Evolutionary conservation across 2,113 vertebrate species (phyloP).

Genomic region (Tricholaema leucomelas): DNA sequence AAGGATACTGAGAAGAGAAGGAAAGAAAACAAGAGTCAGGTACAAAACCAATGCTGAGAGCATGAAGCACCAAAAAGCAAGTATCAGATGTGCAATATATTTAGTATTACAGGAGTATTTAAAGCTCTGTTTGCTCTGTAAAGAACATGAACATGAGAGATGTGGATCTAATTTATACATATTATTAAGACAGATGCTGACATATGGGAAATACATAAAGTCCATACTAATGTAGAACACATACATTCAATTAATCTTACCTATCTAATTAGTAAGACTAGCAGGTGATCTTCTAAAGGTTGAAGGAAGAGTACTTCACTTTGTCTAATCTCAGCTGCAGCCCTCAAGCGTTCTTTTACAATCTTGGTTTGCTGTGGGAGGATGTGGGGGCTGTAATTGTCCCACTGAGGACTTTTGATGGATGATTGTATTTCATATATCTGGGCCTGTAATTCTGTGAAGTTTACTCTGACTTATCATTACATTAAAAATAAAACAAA

Average conservation of each 20-base stretch:
- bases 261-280: not conserved
- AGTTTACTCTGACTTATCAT: not conserved
- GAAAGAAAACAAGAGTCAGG: not conserved
- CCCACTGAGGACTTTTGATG: slow-evolving; percentile 48
- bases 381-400: slow-evolving; percentile 57
- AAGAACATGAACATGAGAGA: not conserved
- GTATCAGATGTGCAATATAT: not conserved
- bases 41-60: not conserved
- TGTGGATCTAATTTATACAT: not conserved
- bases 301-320: not conserved
- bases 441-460: slow-evolving; percentile 10
- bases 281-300: not conserved
- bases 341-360: slow-evolving; percentile 10
- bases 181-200: not conserved
- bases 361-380: slow-evolving; percentile 32
- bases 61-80: accelerated
- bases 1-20: not conserved
- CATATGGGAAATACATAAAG: not conserved
- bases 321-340: slow-evolving; percentile 19
- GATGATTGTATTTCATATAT: slow-evolving; percentile 42
- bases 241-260: not conserved
- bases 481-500: slow-evolving; percentile 30
- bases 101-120: not conserved
- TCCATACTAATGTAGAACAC: not conserved
- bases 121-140: not conserved